These are phyloP conservation scores for Elephantulus edwardii DNA, from an alignment of 2,113 vertebrate species.

Conservation along the genomic window DNA sequence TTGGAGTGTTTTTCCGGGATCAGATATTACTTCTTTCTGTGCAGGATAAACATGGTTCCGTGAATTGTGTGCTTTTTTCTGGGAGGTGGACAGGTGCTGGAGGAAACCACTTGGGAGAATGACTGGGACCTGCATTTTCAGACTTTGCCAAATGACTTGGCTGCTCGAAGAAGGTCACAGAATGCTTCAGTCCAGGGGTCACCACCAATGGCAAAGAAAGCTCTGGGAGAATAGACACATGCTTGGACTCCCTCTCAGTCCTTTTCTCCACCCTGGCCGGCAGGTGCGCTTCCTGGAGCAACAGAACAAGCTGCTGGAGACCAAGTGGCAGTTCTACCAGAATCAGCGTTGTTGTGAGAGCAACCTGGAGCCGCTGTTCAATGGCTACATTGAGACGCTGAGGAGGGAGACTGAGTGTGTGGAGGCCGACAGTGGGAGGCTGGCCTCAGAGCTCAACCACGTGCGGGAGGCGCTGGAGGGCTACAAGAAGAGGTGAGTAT, in stretches of 20 bases:
- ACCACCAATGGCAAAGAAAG: background rate
- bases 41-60: background rate
- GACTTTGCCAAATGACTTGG: background rate
- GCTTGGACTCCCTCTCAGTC: background rate
- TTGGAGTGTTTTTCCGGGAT: slow-evolving; percentile 18
- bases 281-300: slow-evolving; percentile 94
- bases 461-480: slow-evolving; percentile 93
- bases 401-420: slow-evolving; percentile 88
- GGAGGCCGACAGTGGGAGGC: slow-evolving; percentile 87
- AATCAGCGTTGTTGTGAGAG: slow-evolving; percentile 70
- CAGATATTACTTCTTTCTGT: background rate
- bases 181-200: background rate
- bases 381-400: slow-evolving; percentile 89
- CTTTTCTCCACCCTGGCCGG: background rate
- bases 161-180: background rate
- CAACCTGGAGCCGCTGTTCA: slow-evolving; percentile 89
- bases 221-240: background rate
- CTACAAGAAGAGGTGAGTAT: slow-evolving; percentile 92
- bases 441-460: slow-evolving; percentile 91
- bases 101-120: background rate
- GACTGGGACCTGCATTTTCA: background rate
- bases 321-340: slow-evolving; percentile 92
- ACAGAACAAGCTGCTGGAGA: slow-evolving; percentile 92
- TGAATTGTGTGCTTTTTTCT: background rate
- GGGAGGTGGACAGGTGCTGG: background rate